Evolutionary conservation across 2,888 invertebrate genomes (phyloP).

Genomic region (Argyresthia goedartella): DNA sequence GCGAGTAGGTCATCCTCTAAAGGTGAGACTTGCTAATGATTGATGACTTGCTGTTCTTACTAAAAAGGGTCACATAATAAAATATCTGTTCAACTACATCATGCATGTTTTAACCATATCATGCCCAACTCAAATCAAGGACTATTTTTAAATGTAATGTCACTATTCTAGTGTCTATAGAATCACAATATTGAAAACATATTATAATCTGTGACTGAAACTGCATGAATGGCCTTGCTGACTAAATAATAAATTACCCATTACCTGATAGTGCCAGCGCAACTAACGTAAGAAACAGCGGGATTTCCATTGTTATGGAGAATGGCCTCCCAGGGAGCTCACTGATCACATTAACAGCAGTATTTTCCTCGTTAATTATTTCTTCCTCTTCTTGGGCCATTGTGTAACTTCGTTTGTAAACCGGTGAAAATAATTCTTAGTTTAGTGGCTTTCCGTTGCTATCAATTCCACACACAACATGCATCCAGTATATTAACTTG

Average conservation of each 20-base stretch:
- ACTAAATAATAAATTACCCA: not conserved
- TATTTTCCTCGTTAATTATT: not conserved
- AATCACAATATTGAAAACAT: not conserved
- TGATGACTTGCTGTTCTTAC: no score
- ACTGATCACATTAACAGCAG: not conserved
- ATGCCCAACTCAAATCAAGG: not conserved
- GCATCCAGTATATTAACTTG: no score
- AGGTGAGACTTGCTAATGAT: no score
- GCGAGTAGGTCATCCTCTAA: no score
- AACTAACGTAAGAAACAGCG: conserved; percentile 48
- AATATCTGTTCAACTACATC: no score
- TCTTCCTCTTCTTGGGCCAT: not conserved
- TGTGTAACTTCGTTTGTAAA: no score
- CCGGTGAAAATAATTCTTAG: no score
- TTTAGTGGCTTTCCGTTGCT: no score
- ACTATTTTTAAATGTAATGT: not conserved
- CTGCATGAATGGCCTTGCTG: not conserved
- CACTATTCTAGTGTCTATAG: not conserved
- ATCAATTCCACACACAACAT: no score
- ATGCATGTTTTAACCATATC: no score
- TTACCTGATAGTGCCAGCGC: conserved; percentile 46
- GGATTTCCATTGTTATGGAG: conserved; percentile 47
- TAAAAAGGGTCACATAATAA: no score
- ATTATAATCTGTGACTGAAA: no score
- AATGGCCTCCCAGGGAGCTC: conserved; percentile 24